These are phyloP conservation scores for Phallusia fumigata DNA, from an alignment of 23 tunicate species.

Conservation along the genomic window DNA sequence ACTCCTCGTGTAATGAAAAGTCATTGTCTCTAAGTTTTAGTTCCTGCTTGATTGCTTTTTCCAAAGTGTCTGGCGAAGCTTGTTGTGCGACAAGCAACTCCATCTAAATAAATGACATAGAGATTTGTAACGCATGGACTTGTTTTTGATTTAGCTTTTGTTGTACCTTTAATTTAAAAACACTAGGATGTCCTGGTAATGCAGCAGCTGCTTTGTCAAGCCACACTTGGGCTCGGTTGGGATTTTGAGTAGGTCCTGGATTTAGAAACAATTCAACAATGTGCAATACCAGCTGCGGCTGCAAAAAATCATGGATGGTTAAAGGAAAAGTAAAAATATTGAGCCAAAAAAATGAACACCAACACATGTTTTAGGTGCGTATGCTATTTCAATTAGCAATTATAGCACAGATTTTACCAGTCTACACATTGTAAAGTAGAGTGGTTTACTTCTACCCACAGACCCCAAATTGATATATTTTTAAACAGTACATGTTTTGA, in stretches of 20 bases:
- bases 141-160: not conserved
- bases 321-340: no score
- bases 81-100: slow-evolving; percentile 66
- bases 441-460: no score
- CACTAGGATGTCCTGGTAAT: slow-evolving; percentile 50
- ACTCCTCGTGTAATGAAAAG: slow-evolving; percentile 53
- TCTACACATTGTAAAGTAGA: no score
- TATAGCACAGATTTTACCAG: no score
- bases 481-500: no score
- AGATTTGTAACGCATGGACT: not conserved
- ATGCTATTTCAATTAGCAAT: no score
- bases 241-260: slow-evolving; percentile 82
- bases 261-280: slow-evolving; percentile 71
- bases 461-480: no score
- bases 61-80: slow-evolving; percentile 46
- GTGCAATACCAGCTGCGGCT: slow-evolving; percentile 68
- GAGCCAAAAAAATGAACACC: no score
- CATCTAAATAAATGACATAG: slow-evolving; percentile 37
- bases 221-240: slow-evolving; percentile 81
- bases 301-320: slow-evolving; percentile 14
- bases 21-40: slow-evolving; percentile 57
- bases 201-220: slow-evolving; percentile 73
- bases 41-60: slow-evolving; percentile 68
- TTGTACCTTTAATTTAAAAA: slow-evolving; percentile 75
- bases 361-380: no score